Conservation (phyloP, 2,113 vertebrate species). For the Mellivora capensis region DNA sequence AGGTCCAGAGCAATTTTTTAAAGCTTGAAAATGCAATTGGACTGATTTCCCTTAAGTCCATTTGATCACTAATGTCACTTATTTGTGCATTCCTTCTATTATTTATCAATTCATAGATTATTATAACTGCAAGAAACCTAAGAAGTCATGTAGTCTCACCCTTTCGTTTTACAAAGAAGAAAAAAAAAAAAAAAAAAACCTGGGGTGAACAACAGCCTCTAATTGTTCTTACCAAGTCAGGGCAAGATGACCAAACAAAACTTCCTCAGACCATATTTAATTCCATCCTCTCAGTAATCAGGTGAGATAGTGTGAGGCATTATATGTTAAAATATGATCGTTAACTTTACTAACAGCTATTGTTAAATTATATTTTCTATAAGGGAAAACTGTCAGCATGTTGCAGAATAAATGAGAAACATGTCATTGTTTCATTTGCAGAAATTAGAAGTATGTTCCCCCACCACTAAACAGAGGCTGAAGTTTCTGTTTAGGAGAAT, state of each 20-base stretch:
- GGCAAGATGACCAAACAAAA: neutral
- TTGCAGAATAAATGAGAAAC: neutral
- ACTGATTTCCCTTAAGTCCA: neutral
- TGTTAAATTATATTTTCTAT: neutral
- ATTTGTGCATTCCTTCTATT: neutral
- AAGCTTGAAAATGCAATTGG: neutral
- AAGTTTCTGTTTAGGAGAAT: neutral
- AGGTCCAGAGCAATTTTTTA: neutral
- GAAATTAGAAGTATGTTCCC: neutral
- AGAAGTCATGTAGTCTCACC: neutral
- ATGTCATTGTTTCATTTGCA: neutral
- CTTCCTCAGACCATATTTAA: neutral
- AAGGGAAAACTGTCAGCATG: neutral
- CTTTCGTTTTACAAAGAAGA: neutral
- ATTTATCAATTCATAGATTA: neutral
- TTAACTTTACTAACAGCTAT: neutral
- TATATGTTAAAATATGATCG: neutral
- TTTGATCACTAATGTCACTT: neutral
- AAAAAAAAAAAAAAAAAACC: neutral
- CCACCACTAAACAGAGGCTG: neutral
- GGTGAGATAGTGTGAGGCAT: neutral
- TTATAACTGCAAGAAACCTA: neutral
- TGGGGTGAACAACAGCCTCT: neutral
- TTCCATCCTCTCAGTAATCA: neutral
- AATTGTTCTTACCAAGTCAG: neutral